Evolutionary conservation across 2,113 vertebrate species (phyloP).

Genomic region (Nansenia antarctica): DNA sequence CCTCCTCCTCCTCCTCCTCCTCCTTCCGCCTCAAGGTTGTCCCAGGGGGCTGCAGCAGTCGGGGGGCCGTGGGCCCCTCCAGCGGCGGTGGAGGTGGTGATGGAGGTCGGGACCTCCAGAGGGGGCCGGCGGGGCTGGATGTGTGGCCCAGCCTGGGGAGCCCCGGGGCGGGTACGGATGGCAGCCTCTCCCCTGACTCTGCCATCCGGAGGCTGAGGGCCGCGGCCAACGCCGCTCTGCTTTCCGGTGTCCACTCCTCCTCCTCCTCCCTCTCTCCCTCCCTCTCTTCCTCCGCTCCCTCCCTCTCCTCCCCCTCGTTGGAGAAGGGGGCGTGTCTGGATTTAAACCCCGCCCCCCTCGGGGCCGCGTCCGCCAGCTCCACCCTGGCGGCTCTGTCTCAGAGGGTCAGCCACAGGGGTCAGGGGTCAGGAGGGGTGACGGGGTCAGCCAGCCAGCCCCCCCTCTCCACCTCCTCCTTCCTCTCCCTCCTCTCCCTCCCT

Average conservation of each 20-base stretch:
- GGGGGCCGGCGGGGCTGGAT: slow-evolving; percentile 75
- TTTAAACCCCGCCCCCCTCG: slow-evolving; percentile 69
- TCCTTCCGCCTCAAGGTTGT: background rate
- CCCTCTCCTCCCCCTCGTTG: background rate
- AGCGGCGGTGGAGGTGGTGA: too few species aligned
- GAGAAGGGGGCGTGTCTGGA: background rate
- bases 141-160: slow-evolving; percentile 80
- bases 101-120: background rate
- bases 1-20: background rate
- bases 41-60: background rate
- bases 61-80: too few species aligned
- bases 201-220: slow-evolving; percentile 86
- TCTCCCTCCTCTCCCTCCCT: background rate
- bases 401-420: slow-evolving; percentile 85
- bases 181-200: slow-evolving; percentile 81
- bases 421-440: slow-evolving; percentile 38
- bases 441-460: slow-evolving; percentile 75
- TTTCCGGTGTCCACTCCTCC: slow-evolving; percentile 73
- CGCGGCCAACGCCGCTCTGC: slow-evolving; percentile 78
- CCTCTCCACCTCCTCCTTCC: slow-evolving; percentile 79
- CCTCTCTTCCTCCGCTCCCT: background rate
- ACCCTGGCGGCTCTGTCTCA: slow-evolving; percentile 84
- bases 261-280: background rate
- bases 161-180: slow-evolving; percentile 67
- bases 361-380: slow-evolving; percentile 84